These are phyloP conservation scores for Tanytarsus gracilentus DNA, from an alignment of 2,888 invertebrate genomes.

Conservation along the genomic window DNA sequence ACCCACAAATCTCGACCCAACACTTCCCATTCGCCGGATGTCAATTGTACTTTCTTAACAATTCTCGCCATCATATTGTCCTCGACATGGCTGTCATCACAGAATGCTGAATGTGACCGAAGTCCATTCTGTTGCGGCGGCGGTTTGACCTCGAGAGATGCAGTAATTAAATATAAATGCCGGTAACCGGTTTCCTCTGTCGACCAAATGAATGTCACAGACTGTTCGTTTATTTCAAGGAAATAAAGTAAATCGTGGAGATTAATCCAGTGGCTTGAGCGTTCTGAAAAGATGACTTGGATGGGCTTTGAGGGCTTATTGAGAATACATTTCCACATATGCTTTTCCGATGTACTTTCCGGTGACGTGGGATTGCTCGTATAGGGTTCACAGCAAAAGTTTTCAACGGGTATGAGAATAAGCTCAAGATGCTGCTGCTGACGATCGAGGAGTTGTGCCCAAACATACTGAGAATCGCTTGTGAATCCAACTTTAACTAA, in stretches of 20 bases:
- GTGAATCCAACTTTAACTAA: slow-evolving; percentile 93
- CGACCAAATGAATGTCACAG: slow-evolving; percentile 75
- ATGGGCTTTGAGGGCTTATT: slow-evolving; percentile 39
- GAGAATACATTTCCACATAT: slow-evolving; percentile 42
- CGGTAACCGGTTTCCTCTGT: slow-evolving; percentile 85
- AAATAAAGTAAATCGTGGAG: slow-evolving; percentile 86
- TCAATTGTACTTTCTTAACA: slow-evolving; percentile 52
- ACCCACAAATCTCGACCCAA: slow-evolving; percentile 80
- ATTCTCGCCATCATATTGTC: slow-evolving; percentile 40
- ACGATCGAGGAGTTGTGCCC: slow-evolving; percentile 84
- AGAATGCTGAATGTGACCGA: slow-evolving; percentile 36
- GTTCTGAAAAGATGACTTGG: slow-evolving; percentile 43
- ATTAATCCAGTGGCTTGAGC: slow-evolving; percentile 82
- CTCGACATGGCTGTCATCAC: slow-evolving; percentile 40
- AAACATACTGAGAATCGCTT: slow-evolving; percentile 76
- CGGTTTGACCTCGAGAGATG: slow-evolving; percentile 35
- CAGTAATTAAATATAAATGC: slow-evolving; percentile 75
- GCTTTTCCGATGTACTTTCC: slow-evolving; percentile 36
- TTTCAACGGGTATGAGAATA: slow-evolving; percentile 68
- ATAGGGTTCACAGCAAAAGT: slow-evolving; percentile 51
- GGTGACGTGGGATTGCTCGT: slow-evolving; percentile 44
- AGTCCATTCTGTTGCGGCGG: slow-evolving; percentile 32
- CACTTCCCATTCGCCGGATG: slow-evolving; percentile 91
- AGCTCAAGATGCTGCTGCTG: slow-evolving; percentile 78
- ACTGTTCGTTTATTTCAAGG: slow-evolving; percentile 46